Evolutionary conservation across 2,797 vertebrate species (phyloP).

Genomic region (Phaenicophaeus curvirostris): DNA sequence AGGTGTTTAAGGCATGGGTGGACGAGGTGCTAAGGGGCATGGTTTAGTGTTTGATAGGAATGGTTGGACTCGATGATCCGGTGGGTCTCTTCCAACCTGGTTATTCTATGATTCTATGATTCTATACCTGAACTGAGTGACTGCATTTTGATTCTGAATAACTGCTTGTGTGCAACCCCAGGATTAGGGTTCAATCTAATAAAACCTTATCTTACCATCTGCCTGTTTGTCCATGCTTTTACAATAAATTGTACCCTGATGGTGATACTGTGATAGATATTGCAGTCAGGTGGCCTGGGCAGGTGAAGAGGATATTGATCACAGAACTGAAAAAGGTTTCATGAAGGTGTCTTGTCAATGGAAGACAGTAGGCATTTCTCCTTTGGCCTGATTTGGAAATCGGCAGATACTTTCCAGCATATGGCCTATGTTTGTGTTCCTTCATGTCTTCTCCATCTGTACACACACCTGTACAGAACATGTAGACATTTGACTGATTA

Average conservation of each 20-base stretch:
- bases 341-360: not conserved
- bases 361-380: not conserved
- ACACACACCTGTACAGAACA: accelerated
- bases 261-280: not conserved
- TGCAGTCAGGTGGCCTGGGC: not conserved
- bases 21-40: too few species aligned
- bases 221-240: not conserved
- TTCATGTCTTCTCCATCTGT: not conserved
- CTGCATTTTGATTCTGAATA: not conserved
- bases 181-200: not conserved
- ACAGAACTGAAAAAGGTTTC: not conserved
- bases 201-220: not conserved
- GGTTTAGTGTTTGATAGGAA: too few species aligned
- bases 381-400: not conserved
- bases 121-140: not conserved
- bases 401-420: not conserved
- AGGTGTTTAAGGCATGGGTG: too few species aligned
- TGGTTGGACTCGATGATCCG: too few species aligned
- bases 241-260: not conserved
- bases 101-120: too few species aligned
- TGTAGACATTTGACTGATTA: not conserved
- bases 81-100: too few species aligned
- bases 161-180: not conserved
- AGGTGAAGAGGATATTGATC: not conserved
- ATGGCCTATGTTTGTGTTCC: not conserved